A percentile compares a stretch with the other conserved stretches of the same genome.
These are phyloP conservation scores for Montipora foliosa DNA, from an alignment of 64 coral and sea anemone species.

Conservation along the genomic window DNA sequence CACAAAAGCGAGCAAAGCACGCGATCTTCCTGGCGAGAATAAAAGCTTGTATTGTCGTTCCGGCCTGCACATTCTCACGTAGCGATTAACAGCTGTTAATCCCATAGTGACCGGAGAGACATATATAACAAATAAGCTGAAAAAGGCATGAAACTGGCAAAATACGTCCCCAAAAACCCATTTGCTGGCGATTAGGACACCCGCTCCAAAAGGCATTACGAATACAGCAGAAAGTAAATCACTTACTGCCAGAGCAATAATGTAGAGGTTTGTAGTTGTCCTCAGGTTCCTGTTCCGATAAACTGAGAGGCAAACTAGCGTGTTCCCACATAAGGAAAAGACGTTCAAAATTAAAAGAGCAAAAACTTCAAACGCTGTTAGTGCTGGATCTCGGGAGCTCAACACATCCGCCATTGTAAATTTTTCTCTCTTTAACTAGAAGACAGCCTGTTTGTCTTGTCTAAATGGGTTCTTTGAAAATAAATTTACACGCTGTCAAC, in stretches of 20 bases:
- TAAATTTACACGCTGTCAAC: not conserved
- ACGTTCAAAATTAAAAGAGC: constrained; percentile 6
- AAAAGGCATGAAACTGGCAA: constrained; percentile 45
- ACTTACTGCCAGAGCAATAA: constrained; percentile 37
- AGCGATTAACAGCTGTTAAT: constrained; percentile 29
- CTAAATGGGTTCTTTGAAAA: not conserved
- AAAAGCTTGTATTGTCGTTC: constrained; percentile 16
- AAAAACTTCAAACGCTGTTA: not conserved
- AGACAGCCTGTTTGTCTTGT: not conserved
- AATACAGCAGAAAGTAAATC: constrained; percentile 53
- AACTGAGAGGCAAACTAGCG: constrained; percentile 37
- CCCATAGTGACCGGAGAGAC: constrained; percentile 43
- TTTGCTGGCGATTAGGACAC: not conserved
- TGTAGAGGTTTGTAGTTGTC: constrained; percentile 20
- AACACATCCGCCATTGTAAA: not conserved
- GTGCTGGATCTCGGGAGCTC: not conserved
- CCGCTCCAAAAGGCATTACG: constrained; percentile 32
- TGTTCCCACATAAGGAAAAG: constrained; percentile 25
- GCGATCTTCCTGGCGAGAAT: constrained; percentile 10
- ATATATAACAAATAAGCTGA: constrained; percentile 42
- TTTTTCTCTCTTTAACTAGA: not conserved
- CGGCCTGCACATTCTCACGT: constrained; percentile 35
- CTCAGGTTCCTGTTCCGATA: constrained; percentile 45
- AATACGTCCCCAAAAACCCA: constrained; percentile 3
- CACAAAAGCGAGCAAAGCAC: not conserved